phyloP scores from a whole-genome alignment of 2,113 vertebrate species.

The Indicator maculatus region DNA sequence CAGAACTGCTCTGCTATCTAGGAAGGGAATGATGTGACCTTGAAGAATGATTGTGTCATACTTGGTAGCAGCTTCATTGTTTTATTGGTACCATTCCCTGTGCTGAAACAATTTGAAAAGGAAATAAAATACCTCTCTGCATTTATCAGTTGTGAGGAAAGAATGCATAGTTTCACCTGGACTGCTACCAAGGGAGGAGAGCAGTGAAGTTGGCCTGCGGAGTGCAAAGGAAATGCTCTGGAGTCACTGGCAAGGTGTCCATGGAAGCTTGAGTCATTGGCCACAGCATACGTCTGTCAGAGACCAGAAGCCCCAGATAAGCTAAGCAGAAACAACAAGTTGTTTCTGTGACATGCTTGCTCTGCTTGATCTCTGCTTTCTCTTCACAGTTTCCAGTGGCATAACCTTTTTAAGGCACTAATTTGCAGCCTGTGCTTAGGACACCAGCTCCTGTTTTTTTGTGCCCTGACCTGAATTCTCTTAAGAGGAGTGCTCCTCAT shows the following conservation, averaged over 20 bases:
- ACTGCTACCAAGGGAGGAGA: background rate
- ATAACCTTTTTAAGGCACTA: background rate
- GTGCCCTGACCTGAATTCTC: background rate
- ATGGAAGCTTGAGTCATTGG: background rate
- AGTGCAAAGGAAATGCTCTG: background rate
- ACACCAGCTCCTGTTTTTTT: background rate
- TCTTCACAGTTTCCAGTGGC: background rate
- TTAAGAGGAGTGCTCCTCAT: background rate
- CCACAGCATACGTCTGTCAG: rapidly evolving
- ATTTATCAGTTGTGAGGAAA: constrained; percentile 1
- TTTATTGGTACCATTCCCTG: constrained; percentile 35
- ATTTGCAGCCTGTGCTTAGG: background rate
- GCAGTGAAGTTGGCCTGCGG: background rate
- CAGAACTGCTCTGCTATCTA: constrained; percentile 16
- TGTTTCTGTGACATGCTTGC: background rate
- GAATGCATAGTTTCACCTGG: background rate
- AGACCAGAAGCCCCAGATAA: background rate
- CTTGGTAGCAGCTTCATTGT: constrained; percentile 26
- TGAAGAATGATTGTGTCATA: constrained; percentile 31
- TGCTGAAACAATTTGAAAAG: constrained; percentile 4
- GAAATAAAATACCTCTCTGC: constrained; percentile 5
- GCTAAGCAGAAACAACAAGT: background rate
- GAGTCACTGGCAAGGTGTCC: background rate
- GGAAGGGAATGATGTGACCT: constrained; percentile 20
- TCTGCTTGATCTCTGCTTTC: background rate